A percentile compares a stretch with the other conserved stretches of the same genome.
phyloP scores from a whole-genome alignment of 37 sponge, comb jelly and placozoan genomes.

The Tethya wilhelma region DNA sequence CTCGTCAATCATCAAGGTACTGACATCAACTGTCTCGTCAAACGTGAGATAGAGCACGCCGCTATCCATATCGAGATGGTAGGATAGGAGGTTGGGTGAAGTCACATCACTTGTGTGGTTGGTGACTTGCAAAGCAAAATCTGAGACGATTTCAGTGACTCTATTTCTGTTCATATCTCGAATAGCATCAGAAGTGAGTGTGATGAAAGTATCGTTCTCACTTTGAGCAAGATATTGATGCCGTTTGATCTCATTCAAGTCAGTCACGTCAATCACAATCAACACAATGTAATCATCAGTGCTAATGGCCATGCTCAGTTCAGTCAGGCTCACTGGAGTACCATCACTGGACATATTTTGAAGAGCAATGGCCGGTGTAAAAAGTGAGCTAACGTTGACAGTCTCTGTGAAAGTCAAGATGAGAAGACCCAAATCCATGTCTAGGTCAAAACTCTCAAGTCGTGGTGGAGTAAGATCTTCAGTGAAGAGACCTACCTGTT shows the following conservation, averaged over 20 bases:
- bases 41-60: slow-evolving; percentile 72
- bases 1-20: slow-evolving; percentile 37
- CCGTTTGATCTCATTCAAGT: slow-evolving; percentile 88
- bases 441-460: slow-evolving; percentile 55
- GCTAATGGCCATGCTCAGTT: slow-evolving; percentile 36
- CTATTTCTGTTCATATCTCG: slow-evolving; percentile 80
- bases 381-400: slow-evolving; percentile 57
- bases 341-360: slow-evolving; percentile 1
- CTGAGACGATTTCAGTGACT: slow-evolving; percentile 20
- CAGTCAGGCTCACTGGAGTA: slow-evolving; percentile 47
- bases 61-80: slow-evolving; percentile 78
- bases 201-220: slow-evolving; percentile 56
- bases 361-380: slow-evolving; percentile 46
- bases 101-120: slow-evolving; percentile 57
- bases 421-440: slow-evolving; percentile 69
- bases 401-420: slow-evolving; percentile 82
- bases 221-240: slow-evolving; percentile 57
- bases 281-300: slow-evolving; percentile 66
- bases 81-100: slow-evolving; percentile 53
- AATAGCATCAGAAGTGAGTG: slow-evolving; percentile 36
- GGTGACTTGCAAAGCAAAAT: slow-evolving; percentile 14
- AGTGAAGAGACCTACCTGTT: slow-evolving; percentile 24
- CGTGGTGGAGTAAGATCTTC: slow-evolving; percentile 53
- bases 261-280: slow-evolving; percentile 44
- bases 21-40: slow-evolving; percentile 85